Percentiles rank a stretch among this genome's conserved stretches.
Evolutionary conservation across 2,888 invertebrate species (phyloP).

Genomic region (Dasysyrphus tricinctus): DNA sequence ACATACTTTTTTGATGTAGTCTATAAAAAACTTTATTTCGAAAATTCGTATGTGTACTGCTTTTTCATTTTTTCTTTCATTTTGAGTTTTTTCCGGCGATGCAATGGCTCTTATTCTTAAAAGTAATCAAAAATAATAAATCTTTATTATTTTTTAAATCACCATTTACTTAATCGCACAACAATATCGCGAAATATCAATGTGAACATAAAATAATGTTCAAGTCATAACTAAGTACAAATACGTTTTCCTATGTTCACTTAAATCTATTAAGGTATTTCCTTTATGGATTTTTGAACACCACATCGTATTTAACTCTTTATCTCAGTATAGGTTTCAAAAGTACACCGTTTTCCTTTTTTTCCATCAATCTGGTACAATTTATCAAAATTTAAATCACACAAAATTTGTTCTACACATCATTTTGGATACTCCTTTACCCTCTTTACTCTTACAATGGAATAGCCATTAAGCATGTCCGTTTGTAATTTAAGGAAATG

Average conservation of each 20-base stretch:
- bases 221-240: not conserved
- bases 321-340: not conserved
- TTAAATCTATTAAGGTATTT: not conserved
- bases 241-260: not conserved
- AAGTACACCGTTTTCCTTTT: constrained; percentile 20
- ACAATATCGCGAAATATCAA: not conserved
- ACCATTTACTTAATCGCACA: not conserved
- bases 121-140: too few species aligned
- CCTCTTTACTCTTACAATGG: constrained; percentile 41
- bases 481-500: constrained; percentile 73
- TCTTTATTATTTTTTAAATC: not conserved
- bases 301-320: not conserved
- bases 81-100: too few species aligned
- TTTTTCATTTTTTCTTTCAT: too few species aligned
- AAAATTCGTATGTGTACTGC: too few species aligned
- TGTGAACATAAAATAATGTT: not conserved
- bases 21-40: too few species aligned
- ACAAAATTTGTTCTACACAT: not conserved
- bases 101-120: too few species aligned
- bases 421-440: not conserved
- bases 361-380: constrained; percentile 37
- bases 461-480: constrained; percentile 65
- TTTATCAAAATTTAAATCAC: constrained; percentile 46
- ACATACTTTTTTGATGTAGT: too few species aligned
- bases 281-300: constrained; percentile 16